Evolutionary conservation across 1,140 invertebrate genomes (phyloP).

Genomic region (Apis cerana): DNA sequence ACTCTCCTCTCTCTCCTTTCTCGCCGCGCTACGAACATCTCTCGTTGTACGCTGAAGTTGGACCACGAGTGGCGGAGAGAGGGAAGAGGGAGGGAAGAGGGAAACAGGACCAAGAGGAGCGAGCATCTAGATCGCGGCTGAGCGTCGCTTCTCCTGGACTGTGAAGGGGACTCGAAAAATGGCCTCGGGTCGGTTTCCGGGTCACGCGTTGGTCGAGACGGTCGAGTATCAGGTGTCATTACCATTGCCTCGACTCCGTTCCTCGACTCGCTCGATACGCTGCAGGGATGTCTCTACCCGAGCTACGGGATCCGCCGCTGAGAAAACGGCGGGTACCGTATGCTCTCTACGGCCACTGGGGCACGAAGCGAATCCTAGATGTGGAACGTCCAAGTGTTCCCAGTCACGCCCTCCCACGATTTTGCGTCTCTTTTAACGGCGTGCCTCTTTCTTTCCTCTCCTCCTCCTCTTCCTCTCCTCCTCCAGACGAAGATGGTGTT

Average conservation of each 20-base stretch:
- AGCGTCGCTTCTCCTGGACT: constrained; percentile 56
- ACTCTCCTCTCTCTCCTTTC: background rate
- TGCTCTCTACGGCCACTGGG: constrained; percentile 56
- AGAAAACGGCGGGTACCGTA: constrained; percentile 61
- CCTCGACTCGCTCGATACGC: constrained; percentile 41
- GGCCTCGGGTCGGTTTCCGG: constrained; percentile 72
- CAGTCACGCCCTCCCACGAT: constrained; percentile 60
- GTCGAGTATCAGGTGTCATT: constrained; percentile 75
- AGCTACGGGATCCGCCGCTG: constrained; percentile 41
- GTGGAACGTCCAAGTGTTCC: constrained; percentile 56
- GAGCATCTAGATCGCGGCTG: constrained; percentile 66
- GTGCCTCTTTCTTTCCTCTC: background rate
- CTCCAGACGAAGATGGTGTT: too few relatives aligned
- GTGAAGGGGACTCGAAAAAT: constrained; percentile 64
- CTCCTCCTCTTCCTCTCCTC: too few relatives aligned
- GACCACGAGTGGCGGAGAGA: background rate
- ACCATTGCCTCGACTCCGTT: constrained; percentile 61
- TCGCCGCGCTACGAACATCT: constrained; percentile 24
- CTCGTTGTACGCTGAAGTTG: constrained; percentile 33
- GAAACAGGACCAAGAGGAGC: constrained; percentile 42
- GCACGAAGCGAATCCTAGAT: constrained; percentile 54
- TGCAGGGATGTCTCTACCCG: constrained; percentile 52
- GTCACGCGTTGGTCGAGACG: constrained; percentile 72
- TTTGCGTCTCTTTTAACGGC: constrained; percentile 23
- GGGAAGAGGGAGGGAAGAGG: background rate